A percentile compares a stretch with the other conserved stretches of the same genome.
phyloP scores from a whole-genome alignment of 2,888 invertebrate species.

The Pegoplata infirma region DNA sequence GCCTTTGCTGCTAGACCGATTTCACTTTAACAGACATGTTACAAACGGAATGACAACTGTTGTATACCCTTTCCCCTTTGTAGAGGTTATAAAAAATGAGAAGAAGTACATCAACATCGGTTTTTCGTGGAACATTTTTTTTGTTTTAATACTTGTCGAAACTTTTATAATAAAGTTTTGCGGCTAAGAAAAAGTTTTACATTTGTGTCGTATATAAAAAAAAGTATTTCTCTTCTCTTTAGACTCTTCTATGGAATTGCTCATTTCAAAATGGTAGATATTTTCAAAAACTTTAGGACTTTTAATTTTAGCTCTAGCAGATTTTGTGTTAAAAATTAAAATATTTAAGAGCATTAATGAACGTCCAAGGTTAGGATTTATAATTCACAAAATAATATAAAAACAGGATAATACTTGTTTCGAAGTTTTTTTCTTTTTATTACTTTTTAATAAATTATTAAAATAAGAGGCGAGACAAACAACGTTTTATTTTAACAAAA shows the following conservation, averaged over 20 bases:
- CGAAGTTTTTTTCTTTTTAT: too few relatives aligned
- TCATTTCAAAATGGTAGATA: constrained; percentile 32
- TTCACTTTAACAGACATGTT: too few relatives aligned
- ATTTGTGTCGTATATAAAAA: constrained; percentile 16
- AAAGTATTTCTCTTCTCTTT: constrained; percentile 3
- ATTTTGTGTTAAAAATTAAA: background rate
- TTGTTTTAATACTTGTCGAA: constrained; percentile 48
- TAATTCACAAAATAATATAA: background rate
- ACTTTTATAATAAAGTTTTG: constrained; percentile 58
- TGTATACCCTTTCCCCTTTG: too few relatives aligned
- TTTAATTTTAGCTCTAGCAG: too few relatives aligned
- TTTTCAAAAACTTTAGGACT: background rate
- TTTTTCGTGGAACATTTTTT: background rate
- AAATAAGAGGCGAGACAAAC: background rate
- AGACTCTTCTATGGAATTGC: constrained; percentile 4
- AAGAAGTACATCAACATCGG: constrained; percentile 21
- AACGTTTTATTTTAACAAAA: background rate
- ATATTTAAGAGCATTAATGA: background rate
- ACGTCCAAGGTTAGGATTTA: background rate
- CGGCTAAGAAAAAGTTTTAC: constrained; percentile 40
- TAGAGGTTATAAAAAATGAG: too few relatives aligned
- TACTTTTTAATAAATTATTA: background rate
- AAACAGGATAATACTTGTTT: background rate
- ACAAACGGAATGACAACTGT: too few relatives aligned
- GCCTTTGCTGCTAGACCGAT: too few relatives aligned